These are phyloP conservation scores for Tonatia bakeri DNA, from an alignment of 2,113 vertebrate species.

Conservation along the genomic window DNA sequence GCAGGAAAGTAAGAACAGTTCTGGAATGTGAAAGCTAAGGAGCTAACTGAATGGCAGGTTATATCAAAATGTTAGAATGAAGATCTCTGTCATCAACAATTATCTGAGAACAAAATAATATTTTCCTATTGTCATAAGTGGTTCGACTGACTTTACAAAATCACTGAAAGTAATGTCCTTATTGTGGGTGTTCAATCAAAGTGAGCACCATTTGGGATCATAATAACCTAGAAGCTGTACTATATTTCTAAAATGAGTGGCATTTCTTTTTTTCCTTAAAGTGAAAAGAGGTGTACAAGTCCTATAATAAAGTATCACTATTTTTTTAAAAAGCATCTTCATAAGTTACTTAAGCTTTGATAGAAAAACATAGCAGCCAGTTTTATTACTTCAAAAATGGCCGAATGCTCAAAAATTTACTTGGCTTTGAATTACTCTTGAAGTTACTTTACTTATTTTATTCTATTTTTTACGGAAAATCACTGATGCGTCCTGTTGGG, in stretches of 20 bases:
- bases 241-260: neutral
- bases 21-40: constrained; percentile 54
- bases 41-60: constrained; percentile 67
- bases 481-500: constrained; percentile 11
- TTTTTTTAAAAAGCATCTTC: neutral
- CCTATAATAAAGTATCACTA: constrained; percentile 61
- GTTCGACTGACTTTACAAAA: constrained; percentile 37
- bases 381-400: constrained; percentile 47
- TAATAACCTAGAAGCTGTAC: neutral
- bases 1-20: constrained; percentile 3
- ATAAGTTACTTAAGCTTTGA: constrained; percentile 47
- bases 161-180: neutral
- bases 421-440: neutral
- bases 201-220: neutral
- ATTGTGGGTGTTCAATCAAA: constrained; percentile 17
- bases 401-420: constrained; percentile 29
- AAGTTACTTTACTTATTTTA: neutral
- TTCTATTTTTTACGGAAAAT: constrained; percentile 46
- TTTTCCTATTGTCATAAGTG: neutral
- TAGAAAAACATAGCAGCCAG: constrained; percentile 51
- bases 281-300: constrained; percentile 19
- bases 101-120: constrained; percentile 26
- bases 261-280: neutral
- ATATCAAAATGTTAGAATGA: constrained; percentile 49
- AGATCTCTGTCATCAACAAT: constrained; percentile 39